A percentile compares a stretch with the other conserved stretches of the same genome.
Evolutionary conservation across 1,140 invertebrate species (phyloP).

Genomic region (Drosophila pachea): DNA sequence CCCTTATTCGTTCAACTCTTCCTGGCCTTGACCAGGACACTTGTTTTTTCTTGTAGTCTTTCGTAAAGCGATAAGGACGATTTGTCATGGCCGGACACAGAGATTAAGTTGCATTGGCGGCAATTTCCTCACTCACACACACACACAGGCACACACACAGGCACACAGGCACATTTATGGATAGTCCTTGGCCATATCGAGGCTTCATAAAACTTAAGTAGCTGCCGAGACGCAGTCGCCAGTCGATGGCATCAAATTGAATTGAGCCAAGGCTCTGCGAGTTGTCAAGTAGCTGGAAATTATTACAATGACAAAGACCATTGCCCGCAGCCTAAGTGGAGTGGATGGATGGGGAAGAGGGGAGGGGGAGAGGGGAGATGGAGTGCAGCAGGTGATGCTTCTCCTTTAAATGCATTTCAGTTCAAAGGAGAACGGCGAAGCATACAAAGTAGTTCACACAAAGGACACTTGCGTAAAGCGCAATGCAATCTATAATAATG

Average conservation of each 20-base stretch:
- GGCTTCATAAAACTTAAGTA: conserved; percentile 65
- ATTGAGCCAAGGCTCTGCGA: conserved; percentile 20
- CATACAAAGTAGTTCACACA: conserved; percentile 2
- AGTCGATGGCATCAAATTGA: conserved; percentile 42
- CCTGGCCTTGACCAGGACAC: no score
- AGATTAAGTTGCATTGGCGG: conserved; percentile 62
- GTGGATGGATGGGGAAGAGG: no score
- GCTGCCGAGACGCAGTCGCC: neutral
- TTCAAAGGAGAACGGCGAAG: neutral
- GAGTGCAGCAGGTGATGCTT: no score
- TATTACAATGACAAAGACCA: conserved; percentile 17
- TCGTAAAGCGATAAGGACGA: conserved; percentile 63
- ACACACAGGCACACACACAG: no score
- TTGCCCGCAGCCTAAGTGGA: conserved; percentile 2
- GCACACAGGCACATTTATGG: conserved; percentile 44
- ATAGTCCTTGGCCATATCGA: conserved; percentile 51
- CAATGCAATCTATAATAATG: conserved; percentile 11
- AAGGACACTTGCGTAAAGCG: conserved; percentile 24
- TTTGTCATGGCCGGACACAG: conserved; percentile 63
- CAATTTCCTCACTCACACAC: conserved; percentile 35
- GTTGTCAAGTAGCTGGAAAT: conserved; percentile 44
- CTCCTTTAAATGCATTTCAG: conserved; percentile 19
- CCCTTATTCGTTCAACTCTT: neutral
- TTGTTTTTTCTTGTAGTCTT: conserved; percentile 41
- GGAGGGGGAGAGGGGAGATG: no score